Evolutionary conservation across 2,113 vertebrate species (phyloP).

Genomic region (Piaya cayana): DNA sequence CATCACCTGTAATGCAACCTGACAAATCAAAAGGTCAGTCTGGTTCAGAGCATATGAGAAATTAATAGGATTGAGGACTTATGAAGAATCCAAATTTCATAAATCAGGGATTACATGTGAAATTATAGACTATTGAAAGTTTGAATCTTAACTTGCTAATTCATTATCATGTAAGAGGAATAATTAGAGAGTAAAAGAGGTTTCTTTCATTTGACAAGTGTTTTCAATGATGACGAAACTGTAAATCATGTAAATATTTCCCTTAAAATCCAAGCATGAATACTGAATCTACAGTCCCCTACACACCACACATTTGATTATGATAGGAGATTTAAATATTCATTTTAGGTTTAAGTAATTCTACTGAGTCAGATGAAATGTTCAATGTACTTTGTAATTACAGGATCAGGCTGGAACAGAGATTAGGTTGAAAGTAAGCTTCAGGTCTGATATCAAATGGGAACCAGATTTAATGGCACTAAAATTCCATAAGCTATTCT

Average conservation of each 20-base stretch:
- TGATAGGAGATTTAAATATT: not conserved
- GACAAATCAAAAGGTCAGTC: constrained; percentile 52
- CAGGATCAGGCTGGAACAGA: not conserved
- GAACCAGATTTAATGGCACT: not conserved
- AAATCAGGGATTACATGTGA: not conserved
- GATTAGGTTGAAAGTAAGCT: not conserved
- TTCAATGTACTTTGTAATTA: not conserved
- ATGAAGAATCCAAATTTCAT: not conserved
- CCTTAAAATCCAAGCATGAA: not conserved
- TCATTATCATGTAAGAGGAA: not conserved
- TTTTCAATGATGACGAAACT: not conserved
- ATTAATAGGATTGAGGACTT: constrained; percentile 3
- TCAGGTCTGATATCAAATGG: not conserved
- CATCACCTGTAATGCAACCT: not conserved
- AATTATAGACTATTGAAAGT: not conserved
- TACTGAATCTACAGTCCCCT: not conserved
- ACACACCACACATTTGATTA: not conserved
- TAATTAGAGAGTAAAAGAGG: not conserved
- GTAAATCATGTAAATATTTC: not conserved
- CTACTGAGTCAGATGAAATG: no score
- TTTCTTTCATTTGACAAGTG: not conserved
- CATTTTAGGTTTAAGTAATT: not conserved
- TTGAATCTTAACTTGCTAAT: not conserved
- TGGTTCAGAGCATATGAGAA: not conserved
- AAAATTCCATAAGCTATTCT: not conserved